Percentiles rank a stretch among this genome's conserved stretches.
These are phyloP conservation scores for Tonatia bakeri DNA, from an alignment of 2,113 vertebrate genomes.

Conservation along the genomic window DNA sequence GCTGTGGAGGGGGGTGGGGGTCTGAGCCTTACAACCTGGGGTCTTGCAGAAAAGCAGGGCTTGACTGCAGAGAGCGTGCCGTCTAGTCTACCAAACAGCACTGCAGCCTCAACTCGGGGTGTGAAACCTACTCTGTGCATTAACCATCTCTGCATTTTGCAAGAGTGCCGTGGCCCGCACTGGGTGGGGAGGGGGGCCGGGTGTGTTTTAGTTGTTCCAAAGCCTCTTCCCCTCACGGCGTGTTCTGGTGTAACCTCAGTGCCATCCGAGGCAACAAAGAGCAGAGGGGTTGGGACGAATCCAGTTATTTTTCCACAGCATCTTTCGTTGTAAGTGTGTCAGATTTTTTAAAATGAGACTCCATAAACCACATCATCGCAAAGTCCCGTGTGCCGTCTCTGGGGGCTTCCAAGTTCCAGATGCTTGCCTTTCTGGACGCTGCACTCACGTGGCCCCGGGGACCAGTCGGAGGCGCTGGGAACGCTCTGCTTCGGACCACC, in stretches of 20 bases:
- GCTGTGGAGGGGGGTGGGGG: background rate
- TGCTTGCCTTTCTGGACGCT: constrained; percentile 42
- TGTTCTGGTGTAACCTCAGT: constrained; percentile 53
- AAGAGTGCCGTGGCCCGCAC: background rate
- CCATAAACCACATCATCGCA: constrained; percentile 64
- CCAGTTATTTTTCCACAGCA: constrained; percentile 54
- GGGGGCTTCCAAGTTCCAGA: constrained; percentile 31
- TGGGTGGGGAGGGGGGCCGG: background rate
- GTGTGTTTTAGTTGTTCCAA: background rate
- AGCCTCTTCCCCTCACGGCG: constrained; percentile 14
- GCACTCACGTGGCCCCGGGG: background rate
- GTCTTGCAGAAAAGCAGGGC: background rate
- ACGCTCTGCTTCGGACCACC: constrained; percentile 34
- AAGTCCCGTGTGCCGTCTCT: constrained; percentile 24
- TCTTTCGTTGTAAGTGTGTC: constrained; percentile 58
- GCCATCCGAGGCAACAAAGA: constrained; percentile 66
- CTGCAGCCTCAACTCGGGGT: background rate
- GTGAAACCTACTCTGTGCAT: background rate
- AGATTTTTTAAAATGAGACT: constrained; percentile 58
- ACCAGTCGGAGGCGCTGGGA: constrained; percentile 28
- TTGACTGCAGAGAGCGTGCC: background rate
- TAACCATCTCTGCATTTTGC: background rate
- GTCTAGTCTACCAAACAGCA: background rate
- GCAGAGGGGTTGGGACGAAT: constrained; percentile 43
- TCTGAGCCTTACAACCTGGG: background rate